phyloP scores from a whole-genome alignment of 2,888 invertebrate species.

The Phasia obesa region DNA sequence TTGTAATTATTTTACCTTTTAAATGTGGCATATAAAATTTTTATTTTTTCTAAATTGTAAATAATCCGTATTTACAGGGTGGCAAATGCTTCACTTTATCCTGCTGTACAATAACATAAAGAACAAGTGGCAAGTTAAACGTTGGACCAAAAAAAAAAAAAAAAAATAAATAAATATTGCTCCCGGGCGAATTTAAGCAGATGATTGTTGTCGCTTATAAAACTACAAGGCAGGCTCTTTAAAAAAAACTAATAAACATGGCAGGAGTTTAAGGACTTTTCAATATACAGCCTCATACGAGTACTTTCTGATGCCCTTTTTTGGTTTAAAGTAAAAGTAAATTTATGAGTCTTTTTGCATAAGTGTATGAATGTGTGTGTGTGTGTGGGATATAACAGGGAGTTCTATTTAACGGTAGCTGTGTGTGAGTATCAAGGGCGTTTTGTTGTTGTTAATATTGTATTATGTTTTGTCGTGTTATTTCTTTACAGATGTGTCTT shows the following conservation, averaged over 20 bases:
- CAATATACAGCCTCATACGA: conserved; percentile 22
- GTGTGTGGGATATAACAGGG: neutral
- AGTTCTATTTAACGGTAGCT: neutral
- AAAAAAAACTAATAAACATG: conserved; percentile 21
- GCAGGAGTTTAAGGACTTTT: conserved; percentile 40
- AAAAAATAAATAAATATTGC: conserved; percentile 76
- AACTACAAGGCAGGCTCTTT: conserved; percentile 44
- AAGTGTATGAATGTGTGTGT: neutral
- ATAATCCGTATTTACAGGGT: conserved; percentile 60
- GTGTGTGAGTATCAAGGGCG: conserved; percentile 36
- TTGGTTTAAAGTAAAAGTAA: conserved; percentile 20
- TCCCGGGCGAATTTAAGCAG: conserved; percentile 81
- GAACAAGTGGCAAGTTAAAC: conserved; percentile 65
- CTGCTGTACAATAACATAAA: neutral
- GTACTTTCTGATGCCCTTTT: neutral
- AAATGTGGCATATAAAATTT: conserved; percentile 38
- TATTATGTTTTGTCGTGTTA: conserved; percentile 39
- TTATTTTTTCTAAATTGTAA: conserved; percentile 61
- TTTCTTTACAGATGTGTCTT: conserved; percentile 67
- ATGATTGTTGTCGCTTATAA: conserved; percentile 74
- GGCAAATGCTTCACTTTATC: conserved; percentile 10
- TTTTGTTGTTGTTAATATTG: conserved; percentile 62
- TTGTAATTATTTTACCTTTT: conserved; percentile 59
- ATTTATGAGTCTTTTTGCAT: conserved; percentile 52
- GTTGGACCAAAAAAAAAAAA: conserved; percentile 22